These are phyloP conservation scores for Xyrichtys novacula DNA, from an alignment of 2,797 vertebrate genomes.

Conservation along the genomic window DNA sequence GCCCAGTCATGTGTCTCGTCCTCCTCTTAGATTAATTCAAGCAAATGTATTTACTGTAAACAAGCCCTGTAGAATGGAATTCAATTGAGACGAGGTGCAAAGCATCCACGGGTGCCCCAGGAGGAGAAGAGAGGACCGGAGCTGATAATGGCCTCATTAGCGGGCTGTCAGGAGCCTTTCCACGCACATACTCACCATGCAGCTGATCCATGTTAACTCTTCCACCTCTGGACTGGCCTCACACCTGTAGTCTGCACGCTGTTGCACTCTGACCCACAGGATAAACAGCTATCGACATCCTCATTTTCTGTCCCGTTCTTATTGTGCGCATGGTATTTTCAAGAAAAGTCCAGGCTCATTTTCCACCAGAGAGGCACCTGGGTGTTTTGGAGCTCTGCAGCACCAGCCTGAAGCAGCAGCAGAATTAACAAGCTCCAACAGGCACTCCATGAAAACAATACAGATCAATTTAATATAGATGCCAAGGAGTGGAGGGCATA, in stretches of 20 bases:
- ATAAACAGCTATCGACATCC: slow-evolving; percentile 38
- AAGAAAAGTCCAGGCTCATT: slow-evolving; percentile 31
- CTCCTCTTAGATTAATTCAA: slow-evolving; percentile 80
- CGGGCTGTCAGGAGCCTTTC: slow-evolving; percentile 87
- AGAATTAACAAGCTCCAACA: slow-evolving; percentile 83
- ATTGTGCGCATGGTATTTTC: slow-evolving; percentile 15
- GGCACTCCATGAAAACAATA: slow-evolving; percentile 83
- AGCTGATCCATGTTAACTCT: slow-evolving; percentile 77
- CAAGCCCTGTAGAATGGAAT: slow-evolving; percentile 85
- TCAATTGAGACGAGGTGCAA: slow-evolving; percentile 83
- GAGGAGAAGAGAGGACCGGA: slow-evolving; percentile 80
- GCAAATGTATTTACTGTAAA: slow-evolving; percentile 87
- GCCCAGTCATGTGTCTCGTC: slow-evolving; percentile 59
- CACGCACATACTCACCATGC: slow-evolving; percentile 72
- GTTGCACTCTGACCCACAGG: slow-evolving; percentile 35
- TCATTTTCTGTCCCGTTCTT: slow-evolving; percentile 29
- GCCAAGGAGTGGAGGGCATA: slow-evolving; percentile 83
- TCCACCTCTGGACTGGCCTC: slow-evolving; percentile 46
- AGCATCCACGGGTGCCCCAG: slow-evolving; percentile 78
- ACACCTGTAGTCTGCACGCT: not conserved
- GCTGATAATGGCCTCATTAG: slow-evolving; percentile 89
- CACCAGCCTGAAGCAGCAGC: slow-evolving; percentile 62
- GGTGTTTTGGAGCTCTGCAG: slow-evolving; percentile 38
- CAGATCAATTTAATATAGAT: slow-evolving; percentile 88
- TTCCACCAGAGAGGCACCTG: slow-evolving; percentile 51